Evolutionary conservation across 2,113 vertebrate species (phyloP), one percentile per base, ranked within the genome.

Genomic region (Epinephelus lanceolatus): DNA sequence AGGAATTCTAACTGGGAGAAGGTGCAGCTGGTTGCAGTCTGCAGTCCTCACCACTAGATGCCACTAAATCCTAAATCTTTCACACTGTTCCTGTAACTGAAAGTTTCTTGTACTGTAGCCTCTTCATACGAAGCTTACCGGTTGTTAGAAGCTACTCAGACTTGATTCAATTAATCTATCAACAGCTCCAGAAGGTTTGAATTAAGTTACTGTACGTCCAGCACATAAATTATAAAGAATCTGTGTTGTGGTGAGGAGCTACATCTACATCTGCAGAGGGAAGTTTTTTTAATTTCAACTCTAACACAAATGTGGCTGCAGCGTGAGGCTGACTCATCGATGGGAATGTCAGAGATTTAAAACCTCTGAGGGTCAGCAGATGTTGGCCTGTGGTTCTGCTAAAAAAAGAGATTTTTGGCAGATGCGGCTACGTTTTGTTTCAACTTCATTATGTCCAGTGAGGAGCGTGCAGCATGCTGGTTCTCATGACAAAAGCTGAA

Each of bases 291-390:
- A 2, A 25, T 59, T 15, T 10, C 30, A 62, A 11, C 23, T 27
- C 56, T 59, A 27, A 21, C 5, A 45, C 17, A 55, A 70, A 49
- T 4, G 6, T 21, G 62, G 4, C 53, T 30, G 62, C 14, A 42
- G 17, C 45, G 8, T 14, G 15, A 8, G 7, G 45, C 4, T 33
- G 55, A 74, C 13, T 30, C 42, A 13, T 30, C 23, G 8, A 30
- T 2, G 42, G 42, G n/a, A 56, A 53, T 3, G 3, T 47, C 10
- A 61, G 4, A 53, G 47, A 61, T 52, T 21, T 21, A 1, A 51
- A 78, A 25, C 21, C 27, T 69, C 65, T 14, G 30, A 23, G 19
- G 53, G 23, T 62, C 72, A 62, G 65, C 66, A 71, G 57, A 68
- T 52, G 71, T 74, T 9, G 60, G 51, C 23, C 10, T 23, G 25